Evolutionary conservation across 1,140 invertebrate species (phyloP).

Genomic region (Rhizoglyphus robini): DNA sequence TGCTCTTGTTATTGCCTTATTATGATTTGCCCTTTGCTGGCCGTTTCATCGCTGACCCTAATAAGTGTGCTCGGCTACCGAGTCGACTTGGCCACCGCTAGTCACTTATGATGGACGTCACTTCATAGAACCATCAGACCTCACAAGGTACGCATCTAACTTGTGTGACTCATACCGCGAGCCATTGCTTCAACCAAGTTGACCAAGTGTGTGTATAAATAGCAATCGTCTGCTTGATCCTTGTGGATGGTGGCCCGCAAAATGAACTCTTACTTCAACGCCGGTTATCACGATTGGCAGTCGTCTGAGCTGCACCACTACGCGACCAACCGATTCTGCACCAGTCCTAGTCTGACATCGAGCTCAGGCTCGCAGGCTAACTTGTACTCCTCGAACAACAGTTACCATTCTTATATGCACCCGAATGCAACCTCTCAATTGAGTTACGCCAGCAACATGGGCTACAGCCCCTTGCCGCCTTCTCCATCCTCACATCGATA

Average conservation of each 20-base stretch:
- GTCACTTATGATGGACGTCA: neutral
- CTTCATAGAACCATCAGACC: neutral
- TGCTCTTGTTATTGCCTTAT: neutral
- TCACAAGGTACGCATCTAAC: too few relatives aligned
- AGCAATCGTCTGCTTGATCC: too few relatives aligned
- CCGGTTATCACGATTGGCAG: slow-evolving; percentile 6
- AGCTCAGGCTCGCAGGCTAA: neutral
- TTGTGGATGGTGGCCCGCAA: too few relatives aligned
- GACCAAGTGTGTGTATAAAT: too few relatives aligned
- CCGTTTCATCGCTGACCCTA: neutral
- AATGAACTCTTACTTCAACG: slow-evolving; percentile 6
- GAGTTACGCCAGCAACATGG: slow-evolving; percentile 3
- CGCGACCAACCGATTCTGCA: neutral
- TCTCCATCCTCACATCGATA: neutral
- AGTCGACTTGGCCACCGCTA: neutral
- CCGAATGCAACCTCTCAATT: neutral
- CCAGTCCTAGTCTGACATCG: slow-evolving; percentile 3
- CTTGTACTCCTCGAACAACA: neutral
- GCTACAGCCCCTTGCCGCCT: neutral
- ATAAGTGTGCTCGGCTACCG: neutral
- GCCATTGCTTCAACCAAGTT: too few relatives aligned
- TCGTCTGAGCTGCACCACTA: neutral
- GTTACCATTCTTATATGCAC: neutral
- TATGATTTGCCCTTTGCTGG: neutral
- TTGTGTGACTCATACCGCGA: too few relatives aligned